Evolutionary conservation across 2,888 invertebrate genomes (phyloP).

Genomic region (Slavum lentiscoides): DNA sequence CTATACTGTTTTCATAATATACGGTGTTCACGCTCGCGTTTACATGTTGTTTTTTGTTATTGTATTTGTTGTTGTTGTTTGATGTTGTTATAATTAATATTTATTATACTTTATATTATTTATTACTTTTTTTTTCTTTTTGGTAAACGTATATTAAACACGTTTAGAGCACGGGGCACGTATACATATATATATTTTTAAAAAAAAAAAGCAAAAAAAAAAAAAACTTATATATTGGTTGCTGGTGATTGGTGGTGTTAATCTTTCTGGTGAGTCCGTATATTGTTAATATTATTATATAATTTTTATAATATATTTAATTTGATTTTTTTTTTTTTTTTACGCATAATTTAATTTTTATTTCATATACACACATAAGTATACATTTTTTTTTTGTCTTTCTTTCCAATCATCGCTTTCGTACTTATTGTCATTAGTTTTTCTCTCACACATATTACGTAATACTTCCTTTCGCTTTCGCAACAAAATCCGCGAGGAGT

Average conservation of each 20-base stretch:
- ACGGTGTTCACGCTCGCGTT: no score
- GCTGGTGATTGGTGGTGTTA: conserved; percentile 53
- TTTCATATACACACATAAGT: background rate
- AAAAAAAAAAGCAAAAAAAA: conserved; percentile 16
- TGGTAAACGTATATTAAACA: conserved; percentile 14
- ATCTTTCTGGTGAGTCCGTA: conserved; percentile 53
- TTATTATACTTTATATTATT: conserved; percentile 16
- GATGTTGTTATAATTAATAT: no score
- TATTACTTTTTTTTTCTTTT: background rate
- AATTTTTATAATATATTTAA: conserved; percentile 7
- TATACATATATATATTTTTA: background rate
- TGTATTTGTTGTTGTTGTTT: no score
- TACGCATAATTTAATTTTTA: background rate
- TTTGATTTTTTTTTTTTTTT: background rate
- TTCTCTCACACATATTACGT: background rate
- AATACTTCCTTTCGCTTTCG: conserved; percentile 39
- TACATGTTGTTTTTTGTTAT: background rate
- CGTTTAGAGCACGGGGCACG: conserved; percentile 49
- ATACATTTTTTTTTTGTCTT: no score
- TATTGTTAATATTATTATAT: conserved; percentile 21
- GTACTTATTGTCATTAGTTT: background rate
- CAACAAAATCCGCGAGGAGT: background rate
- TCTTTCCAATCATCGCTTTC: conserved; percentile 10
- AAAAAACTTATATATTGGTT: conserved; percentile 48
- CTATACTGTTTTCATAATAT: no score